phyloP scores from a whole-genome alignment of 1,140 invertebrate genomes.

The Danaus plexippus region DNA sequence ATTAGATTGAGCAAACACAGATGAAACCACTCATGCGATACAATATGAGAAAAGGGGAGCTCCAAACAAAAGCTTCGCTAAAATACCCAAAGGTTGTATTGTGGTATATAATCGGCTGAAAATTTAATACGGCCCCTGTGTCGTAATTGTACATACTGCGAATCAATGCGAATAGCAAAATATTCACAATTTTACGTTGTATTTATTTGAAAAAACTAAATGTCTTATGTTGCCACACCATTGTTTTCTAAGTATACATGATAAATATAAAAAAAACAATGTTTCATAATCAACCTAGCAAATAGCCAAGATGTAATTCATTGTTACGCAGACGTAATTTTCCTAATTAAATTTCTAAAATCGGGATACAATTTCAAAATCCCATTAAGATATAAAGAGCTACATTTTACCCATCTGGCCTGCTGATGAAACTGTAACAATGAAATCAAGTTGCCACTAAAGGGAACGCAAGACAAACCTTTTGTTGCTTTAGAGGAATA shows the following conservation, averaged over 20 bases:
- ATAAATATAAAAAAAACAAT: too few relatives aligned
- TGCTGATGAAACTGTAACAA: conserved; percentile 44
- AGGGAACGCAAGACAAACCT: conserved; percentile 32
- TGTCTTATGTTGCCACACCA: too few relatives aligned
- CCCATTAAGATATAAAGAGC: conserved; percentile 18
- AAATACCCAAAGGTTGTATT: conserved; percentile 23
- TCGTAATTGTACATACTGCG: conserved; percentile 13
- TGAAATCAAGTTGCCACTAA: conserved; percentile 29
- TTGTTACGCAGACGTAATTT: conserved; percentile 2
- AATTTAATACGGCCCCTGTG: conserved; percentile 20
- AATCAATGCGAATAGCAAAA: too few relatives aligned
- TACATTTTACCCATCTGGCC: conserved; percentile 20
- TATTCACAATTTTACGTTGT: too few relatives aligned
- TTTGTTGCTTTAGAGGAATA: conserved; percentile 36
- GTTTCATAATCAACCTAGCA: background rate
- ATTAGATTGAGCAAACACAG: conserved; percentile 60
- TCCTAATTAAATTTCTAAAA: conserved; percentile 12
- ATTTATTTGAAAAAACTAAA: too few relatives aligned
- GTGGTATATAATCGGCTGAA: conserved; percentile 23
- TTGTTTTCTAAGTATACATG: too few relatives aligned
- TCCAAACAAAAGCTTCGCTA: conserved; percentile 40
- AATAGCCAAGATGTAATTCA: background rate
- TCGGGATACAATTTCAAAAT: conserved; percentile 15
- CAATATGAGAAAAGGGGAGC: conserved; percentile 45
- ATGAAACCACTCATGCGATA: conserved; percentile 51